These are phyloP conservation scores for Catotricha subobsoleta DNA, from an alignment of 2,888 invertebrate species.

Conservation along the genomic window DNA sequence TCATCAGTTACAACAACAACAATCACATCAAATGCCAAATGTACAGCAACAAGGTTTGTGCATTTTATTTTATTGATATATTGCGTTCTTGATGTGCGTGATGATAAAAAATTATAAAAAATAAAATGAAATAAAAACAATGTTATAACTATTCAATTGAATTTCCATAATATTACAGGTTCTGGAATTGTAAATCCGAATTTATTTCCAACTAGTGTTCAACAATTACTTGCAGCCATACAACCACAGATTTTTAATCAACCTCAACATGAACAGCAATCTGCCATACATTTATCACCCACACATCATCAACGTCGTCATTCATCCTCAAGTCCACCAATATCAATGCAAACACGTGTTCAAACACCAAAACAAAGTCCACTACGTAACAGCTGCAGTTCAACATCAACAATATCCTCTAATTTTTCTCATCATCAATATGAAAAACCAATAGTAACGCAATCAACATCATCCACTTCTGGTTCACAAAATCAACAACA, in stretches of 20 bases:
- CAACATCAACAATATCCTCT: no score
- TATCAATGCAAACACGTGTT: background rate
- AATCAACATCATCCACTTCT: conserved; percentile 9
- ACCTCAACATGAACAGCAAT: conserved; percentile 24
- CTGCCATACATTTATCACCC: no score
- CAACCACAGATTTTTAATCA: conserved; percentile 45
- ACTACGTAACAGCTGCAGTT: no score
- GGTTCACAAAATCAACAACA: conserved; percentile 16
- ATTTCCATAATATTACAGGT: background rate
- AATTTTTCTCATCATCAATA: no score
- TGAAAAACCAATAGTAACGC: background rate
- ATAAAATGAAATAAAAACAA: background rate
- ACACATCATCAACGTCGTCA: conserved; percentile 19
- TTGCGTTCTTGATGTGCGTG: background rate
- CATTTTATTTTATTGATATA: background rate
- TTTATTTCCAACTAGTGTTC: conserved; percentile 53
- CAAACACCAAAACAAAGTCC: conserved; percentile 10
- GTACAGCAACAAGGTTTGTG: conserved; percentile 3
- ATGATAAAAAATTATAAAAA: background rate
- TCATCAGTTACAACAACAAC: conserved; percentile 45
- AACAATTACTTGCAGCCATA: conserved; percentile 56
- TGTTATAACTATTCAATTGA: background rate
- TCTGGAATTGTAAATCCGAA: conserved; percentile 56
- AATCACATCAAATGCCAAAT: conserved; percentile 44
- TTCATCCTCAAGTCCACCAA: conserved; percentile 20